Conservation (phyloP, 1,140 invertebrate species). For the Orius insidiosus region DNA sequence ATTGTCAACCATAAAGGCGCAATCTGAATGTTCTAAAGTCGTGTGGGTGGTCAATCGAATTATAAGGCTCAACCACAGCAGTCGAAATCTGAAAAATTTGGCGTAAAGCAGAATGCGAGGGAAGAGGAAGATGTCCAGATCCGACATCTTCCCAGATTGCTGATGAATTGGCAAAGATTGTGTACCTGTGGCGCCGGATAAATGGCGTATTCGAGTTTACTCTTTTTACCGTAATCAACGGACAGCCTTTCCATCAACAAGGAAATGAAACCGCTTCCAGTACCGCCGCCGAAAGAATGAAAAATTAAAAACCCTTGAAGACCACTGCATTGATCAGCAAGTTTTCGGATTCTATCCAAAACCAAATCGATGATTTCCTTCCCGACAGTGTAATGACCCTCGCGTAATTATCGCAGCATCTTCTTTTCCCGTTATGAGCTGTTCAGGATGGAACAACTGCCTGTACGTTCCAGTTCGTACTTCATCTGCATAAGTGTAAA, state of each 20-base stretch:
- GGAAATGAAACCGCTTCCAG: slow-evolving; percentile 55
- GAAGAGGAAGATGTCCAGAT: no score
- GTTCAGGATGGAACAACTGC: slow-evolving; percentile 42
- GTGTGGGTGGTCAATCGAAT: slow-evolving; percentile 44
- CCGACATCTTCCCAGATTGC: no score
- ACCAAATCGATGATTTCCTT: slow-evolving; percentile 58
- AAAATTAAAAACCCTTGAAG: slow-evolving; percentile 71
- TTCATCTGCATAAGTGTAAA: slow-evolving; percentile 29
- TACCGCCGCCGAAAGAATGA: slow-evolving; percentile 80
- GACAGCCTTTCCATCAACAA: slow-evolving; percentile 47
- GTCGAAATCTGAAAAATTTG: slow-evolving; percentile 23
- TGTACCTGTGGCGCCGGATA: slow-evolving; percentile 52
- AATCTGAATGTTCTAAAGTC: slow-evolving; percentile 45
- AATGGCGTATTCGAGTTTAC: slow-evolving; percentile 48
- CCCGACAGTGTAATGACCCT: slow-evolving; percentile 56
- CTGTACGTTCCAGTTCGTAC: slow-evolving; percentile 38
- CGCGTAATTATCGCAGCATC: slow-evolving; percentile 56
- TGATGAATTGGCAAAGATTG: no score
- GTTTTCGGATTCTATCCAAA: slow-evolving; percentile 47
- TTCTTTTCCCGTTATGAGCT: slow-evolving; percentile 46
- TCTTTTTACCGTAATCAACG: slow-evolving; percentile 51
- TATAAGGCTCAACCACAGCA: slow-evolving; percentile 54
- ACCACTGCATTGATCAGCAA: slow-evolving; percentile 65
- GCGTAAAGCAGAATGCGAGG: no score
- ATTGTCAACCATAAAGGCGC: slow-evolving; percentile 63